A percentile compares a stretch with the other conserved stretches of the same genome.
phyloP scores from a whole-genome alignment of 2,113 vertebrate species.

The Odocoileus hemionus region DNA sequence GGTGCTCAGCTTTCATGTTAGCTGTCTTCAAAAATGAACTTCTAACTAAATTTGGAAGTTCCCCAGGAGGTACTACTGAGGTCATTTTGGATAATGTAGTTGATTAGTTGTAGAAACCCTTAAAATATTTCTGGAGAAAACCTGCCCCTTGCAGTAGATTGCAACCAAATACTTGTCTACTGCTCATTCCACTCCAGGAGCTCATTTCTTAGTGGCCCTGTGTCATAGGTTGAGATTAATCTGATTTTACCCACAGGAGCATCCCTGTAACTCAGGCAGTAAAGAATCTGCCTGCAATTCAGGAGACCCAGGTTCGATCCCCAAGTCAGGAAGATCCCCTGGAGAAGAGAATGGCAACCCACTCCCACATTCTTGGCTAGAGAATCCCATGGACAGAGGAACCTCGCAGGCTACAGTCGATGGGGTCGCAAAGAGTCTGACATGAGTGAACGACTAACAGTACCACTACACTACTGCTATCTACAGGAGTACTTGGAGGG shows the following conservation, averaged over 20 bases:
- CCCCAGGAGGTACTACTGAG: neutral
- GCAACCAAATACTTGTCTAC: neutral
- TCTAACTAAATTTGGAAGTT: neutral
- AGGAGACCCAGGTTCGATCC: neutral
- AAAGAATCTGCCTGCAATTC: neutral
- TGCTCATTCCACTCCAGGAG: neutral
- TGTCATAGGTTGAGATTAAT: neutral
- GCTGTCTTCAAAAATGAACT: neutral
- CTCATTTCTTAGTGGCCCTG: neutral
- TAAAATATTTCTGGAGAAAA: neutral
- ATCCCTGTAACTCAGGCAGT: neutral
- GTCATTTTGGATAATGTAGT: neutral
- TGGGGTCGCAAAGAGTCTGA: accelerated
- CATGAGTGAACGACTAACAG: neutral
- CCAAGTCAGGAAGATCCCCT: neutral
- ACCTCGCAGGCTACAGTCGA: neutral
- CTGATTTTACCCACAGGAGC: neutral
- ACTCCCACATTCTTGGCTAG: neutral
- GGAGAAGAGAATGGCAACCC: neutral
- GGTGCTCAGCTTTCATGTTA: too few relatives aligned
- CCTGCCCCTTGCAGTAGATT: neutral
- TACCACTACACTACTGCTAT: neutral
- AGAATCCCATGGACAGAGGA: neutral
- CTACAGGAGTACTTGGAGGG: neutral
- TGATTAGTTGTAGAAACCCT: neutral